A percentile compares a stretch with the other conserved stretches of the same genome.
Evolutionary conservation across 2,797 vertebrate species (phyloP).

Genomic region (Mallotus villosus): DNA sequence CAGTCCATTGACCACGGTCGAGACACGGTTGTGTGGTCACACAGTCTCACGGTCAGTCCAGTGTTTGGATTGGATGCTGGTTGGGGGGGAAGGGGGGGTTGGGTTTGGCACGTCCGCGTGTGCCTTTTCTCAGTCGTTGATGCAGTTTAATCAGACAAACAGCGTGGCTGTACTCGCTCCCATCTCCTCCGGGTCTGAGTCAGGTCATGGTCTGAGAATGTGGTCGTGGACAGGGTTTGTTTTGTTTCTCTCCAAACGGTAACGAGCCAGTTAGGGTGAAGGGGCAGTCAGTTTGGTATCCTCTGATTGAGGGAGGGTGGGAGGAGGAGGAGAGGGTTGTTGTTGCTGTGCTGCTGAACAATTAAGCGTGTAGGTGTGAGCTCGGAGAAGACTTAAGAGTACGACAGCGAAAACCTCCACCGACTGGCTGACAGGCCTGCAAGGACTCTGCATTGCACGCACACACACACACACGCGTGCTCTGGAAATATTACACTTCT

Average conservation of each 20-base stretch:
- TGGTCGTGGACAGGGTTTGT: conserved; percentile 14
- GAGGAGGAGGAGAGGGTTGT: conserved; percentile 15
- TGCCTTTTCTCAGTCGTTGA: conserved; percentile 62
- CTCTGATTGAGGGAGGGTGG: not conserved
- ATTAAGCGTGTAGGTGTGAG: conserved; percentile 30
- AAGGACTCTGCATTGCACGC: conserved; percentile 63
- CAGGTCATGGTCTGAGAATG: conserved; percentile 25
- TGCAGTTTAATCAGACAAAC: conserved; percentile 65
- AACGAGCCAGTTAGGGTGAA: conserved; percentile 32
- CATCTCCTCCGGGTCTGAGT: conserved; percentile 16
- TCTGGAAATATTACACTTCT: conserved; percentile 61
- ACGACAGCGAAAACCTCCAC: conserved; percentile 60
- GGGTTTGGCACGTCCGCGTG: conserved; percentile 40
- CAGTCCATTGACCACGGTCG: conserved; percentile 57
- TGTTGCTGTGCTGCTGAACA: conserved; percentile 6
- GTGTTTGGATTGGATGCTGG: conserved; percentile 63
- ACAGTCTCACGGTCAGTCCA: conserved; percentile 71
- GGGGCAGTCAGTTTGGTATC: conserved; percentile 26
- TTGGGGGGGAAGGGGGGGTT: conserved; percentile 9
- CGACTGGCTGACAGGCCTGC: conserved; percentile 67
- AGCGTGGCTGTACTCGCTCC: conserved; percentile 52
- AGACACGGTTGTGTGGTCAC: conserved; percentile 42
- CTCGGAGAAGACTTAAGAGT: conserved; percentile 48
- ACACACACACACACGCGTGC: conserved; percentile 54
- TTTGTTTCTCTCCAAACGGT: not conserved